Evolutionary conservation across 2,113 vertebrate species (phyloP), one percentile per base, ranked within the genome.

Genomic region (Willisornis vidua): DNA sequence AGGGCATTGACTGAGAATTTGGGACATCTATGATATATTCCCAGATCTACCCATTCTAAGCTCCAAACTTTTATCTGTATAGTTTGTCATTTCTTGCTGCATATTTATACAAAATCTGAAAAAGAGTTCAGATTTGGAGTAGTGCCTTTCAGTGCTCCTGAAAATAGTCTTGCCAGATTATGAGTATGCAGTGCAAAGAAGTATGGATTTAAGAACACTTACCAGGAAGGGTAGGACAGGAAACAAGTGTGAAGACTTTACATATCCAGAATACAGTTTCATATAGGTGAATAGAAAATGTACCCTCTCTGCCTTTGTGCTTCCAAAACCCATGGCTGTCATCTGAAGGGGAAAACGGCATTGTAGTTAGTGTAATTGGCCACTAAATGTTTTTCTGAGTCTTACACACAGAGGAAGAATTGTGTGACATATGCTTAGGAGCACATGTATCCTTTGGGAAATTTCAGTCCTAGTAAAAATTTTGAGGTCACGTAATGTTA

Each of bases 201-300:
- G 4, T 4, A 28, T 20, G 22, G 18, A 31, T 4, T 66, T 87
- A 70, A 48, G 55, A 79, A 62, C 29, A 20, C 4, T 51, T 72
- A 37, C 3, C 24, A 87, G 12, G 52, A 65, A 70, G 12, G 3
- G 8, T 68, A 45, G 23, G 8, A 51, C 0, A 1, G 51, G 9
- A 90, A 76, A 19, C 6, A 85, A 51, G 11, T 14, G 6, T 13
- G 63, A 73, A 80, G 26, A 52, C 19, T 62, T 72, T 33, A 48
- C 1, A 1, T 37, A 78, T 43, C 25, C 39, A 39, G 9, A 23
- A 48, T 7, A 35, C 0, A 2, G 55, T 15, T 28, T 7, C 33
- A 8, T 57, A 13, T 9, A 17, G 2, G 18, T 45, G 25, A 39
- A 8, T 48, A 63, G 55, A 89, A 79, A 73, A 51, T 39, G 54